Conservation (phyloP, 2,888 invertebrate species). For the Pardosa pseudoannulata region DNA sequence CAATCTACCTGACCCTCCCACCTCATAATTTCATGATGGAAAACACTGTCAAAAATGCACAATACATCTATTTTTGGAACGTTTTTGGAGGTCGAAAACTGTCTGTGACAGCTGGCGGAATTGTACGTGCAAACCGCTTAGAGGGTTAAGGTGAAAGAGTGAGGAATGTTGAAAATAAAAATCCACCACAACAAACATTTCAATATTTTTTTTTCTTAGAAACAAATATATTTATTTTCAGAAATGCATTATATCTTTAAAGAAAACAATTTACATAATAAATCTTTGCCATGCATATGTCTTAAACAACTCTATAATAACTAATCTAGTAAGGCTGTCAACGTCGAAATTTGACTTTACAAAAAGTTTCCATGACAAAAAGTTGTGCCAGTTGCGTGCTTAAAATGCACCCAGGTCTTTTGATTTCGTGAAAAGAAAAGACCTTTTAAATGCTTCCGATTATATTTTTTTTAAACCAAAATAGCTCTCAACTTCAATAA, state of each 20-base stretch:
- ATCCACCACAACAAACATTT: too few relatives aligned
- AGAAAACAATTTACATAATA: conserved; percentile 73
- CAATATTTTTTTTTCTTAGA: conserved; percentile 58
- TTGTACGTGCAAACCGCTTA: too few relatives aligned
- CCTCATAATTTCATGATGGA: too few relatives aligned
- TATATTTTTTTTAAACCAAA: conserved; percentile 62
- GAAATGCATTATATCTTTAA: conserved; percentile 73
- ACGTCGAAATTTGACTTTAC: conserved; percentile 70
- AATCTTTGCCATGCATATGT: conserved; percentile 72
- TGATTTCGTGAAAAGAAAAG: not conserved
- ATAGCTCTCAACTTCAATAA: conserved; percentile 68
- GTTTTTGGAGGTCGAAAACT: too few relatives aligned
- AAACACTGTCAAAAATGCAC: too few relatives aligned
- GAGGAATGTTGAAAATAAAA: too few relatives aligned
- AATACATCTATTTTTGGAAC: too few relatives aligned
- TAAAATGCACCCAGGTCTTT: conserved; percentile 58
- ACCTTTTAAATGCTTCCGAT: conserved; percentile 29
- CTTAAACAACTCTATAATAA: conserved; percentile 72
- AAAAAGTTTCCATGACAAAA: conserved; percentile 63
- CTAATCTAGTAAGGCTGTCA: conserved; percentile 72
- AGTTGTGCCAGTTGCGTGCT: conserved; percentile 69
- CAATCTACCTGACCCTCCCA: too few relatives aligned
- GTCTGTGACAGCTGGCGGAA: too few relatives aligned
- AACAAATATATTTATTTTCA: conserved; percentile 73
- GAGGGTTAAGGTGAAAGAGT: too few relatives aligned